Evolutionary conservation across 2,113 vertebrate genomes (phyloP).

Genomic region (Toxostoma redivivum): DNA sequence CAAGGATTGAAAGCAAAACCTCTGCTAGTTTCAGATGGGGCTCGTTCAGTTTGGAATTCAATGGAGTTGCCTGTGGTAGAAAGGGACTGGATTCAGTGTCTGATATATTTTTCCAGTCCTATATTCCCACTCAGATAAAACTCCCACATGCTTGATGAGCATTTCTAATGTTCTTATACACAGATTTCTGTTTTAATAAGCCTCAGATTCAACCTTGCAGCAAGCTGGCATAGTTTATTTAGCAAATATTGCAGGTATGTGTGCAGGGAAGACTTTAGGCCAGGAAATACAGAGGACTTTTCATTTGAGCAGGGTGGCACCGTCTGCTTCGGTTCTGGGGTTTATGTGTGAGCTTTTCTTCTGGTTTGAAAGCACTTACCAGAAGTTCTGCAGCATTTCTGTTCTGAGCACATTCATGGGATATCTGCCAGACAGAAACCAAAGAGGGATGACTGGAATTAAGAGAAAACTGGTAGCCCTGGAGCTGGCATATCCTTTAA

Average conservation of each 20-base stretch:
- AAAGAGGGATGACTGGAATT: not conserved
- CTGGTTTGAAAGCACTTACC: not conserved
- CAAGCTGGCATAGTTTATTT: not conserved
- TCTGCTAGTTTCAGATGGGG: not conserved
- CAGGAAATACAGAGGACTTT: not conserved
- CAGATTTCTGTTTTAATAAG: not conserved
- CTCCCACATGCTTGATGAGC: not conserved
- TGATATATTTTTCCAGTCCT: not conserved
- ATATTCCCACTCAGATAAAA: not conserved
- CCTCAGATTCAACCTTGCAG: not conserved
- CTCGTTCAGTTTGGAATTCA: not conserved
- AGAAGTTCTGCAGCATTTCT: constrained; percentile 7
- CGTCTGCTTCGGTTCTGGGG: accelerated
- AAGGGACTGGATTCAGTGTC: not conserved
- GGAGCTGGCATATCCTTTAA: not conserved
- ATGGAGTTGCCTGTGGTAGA: not conserved
- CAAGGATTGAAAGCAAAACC: not conserved
- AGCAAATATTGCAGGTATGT: not conserved
- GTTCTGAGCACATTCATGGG: not conserved
- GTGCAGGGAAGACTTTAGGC: not conserved
- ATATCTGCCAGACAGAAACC: not conserved
- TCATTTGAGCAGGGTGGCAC: not conserved
- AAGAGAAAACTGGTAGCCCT: not conserved
- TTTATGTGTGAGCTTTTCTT: constrained; percentile 13
- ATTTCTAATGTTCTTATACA: not conserved